Conservation (phyloP, 1,140 invertebrate species). For the Cryptotermes secundus region DNA sequence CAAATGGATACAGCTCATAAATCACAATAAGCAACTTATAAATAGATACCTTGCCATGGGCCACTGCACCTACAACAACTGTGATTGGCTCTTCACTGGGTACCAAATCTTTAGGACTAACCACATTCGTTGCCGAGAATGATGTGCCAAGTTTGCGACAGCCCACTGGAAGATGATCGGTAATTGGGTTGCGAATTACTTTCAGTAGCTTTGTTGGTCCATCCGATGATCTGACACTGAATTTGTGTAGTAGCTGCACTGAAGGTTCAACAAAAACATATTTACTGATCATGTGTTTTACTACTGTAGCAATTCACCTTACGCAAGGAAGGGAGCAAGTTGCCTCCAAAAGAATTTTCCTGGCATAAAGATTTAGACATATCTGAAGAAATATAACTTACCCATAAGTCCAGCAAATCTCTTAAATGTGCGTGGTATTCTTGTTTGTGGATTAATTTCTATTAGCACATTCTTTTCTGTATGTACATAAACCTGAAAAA, state of each 20-base stretch:
- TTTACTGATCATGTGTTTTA: slow-evolving; percentile 32
- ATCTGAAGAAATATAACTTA: slow-evolving; percentile 50
- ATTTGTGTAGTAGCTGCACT: slow-evolving; percentile 95
- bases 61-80: slow-evolving; percentile 94
- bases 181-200: slow-evolving; percentile 97
- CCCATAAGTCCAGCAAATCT: slow-evolving; percentile 98
- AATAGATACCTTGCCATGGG: slow-evolving; percentile 81
- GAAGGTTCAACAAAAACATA: slow-evolving; percentile 39
- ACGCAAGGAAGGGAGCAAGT: too few relatives aligned
- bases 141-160: slow-evolving; percentile 90
- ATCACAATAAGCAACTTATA: too few relatives aligned
- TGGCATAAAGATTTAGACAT: too few relatives aligned
- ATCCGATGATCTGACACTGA: slow-evolving; percentile 86
- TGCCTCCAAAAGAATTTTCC: too few relatives aligned
- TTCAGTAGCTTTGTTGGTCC: slow-evolving; percentile 89
- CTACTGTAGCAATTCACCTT: too few relatives aligned
- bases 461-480: slow-evolving; percentile 97
- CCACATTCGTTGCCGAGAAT: slow-evolving; percentile 77
- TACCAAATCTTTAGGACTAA: slow-evolving; percentile 78
- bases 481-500: slow-evolving; percentile 79
- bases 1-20: too few relatives aligned
- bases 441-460: slow-evolving; percentile 97
- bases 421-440: slow-evolving; percentile 97
- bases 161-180: slow-evolving; percentile 92
- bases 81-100: slow-evolving; percentile 80